Percentiles rank a stretch among this genome's conserved stretches.
phyloP scores from a whole-genome alignment of 2,888 invertebrate genomes.

The Drosophila kambysellisi region DNA sequence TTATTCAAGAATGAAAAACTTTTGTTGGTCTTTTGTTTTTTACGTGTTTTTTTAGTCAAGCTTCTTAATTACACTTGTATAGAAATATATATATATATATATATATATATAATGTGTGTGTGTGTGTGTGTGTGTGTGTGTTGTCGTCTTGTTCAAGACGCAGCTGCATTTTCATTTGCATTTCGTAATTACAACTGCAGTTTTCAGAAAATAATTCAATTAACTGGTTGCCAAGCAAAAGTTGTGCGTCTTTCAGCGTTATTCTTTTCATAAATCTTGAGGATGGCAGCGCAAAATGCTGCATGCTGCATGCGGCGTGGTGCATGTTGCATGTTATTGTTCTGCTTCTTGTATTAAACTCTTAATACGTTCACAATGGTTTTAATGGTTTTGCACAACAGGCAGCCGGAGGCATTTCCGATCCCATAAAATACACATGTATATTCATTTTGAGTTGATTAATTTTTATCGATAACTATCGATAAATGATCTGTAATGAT shows the following conservation, averaged over 20 bases:
- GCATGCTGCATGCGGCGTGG: background rate
- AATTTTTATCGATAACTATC: too few species aligned
- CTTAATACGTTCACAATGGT: background rate
- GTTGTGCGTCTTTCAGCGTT: background rate
- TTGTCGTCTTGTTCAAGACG: background rate
- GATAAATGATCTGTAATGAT: too few species aligned
- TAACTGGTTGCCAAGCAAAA: constrained; percentile 2
- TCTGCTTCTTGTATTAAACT: constrained; percentile 4
- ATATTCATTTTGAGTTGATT: background rate
- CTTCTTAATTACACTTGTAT: background rate
- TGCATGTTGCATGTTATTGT: constrained; percentile 14
- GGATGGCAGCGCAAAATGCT: constrained; percentile 29
- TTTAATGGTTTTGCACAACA: background rate
- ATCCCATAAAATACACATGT: background rate
- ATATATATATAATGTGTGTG: background rate
- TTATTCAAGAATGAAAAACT: background rate
- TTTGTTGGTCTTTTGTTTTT: background rate
- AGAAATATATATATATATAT: background rate
- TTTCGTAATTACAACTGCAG: background rate
- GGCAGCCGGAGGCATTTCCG: background rate
- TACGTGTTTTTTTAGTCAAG: background rate
- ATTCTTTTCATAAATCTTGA: constrained; percentile 26
- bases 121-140: too few species aligned
- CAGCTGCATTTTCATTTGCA: constrained; percentile 2
- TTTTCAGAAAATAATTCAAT: background rate